phyloP scores from a whole-genome alignment of 1,140 invertebrate genomes.

The Lasioglossum albipes region DNA sequence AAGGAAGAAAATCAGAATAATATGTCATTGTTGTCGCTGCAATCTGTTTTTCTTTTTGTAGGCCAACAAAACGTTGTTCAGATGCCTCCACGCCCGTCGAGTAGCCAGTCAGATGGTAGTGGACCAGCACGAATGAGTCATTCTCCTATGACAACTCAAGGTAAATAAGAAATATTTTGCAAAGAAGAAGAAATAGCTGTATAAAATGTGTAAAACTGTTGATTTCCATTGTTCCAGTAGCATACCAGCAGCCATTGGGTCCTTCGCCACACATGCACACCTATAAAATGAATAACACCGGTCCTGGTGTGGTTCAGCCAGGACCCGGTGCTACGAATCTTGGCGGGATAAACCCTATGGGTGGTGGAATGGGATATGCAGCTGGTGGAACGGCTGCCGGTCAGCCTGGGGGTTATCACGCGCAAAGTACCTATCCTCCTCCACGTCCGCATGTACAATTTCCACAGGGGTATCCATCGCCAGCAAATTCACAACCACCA shows the following conservation, averaged over 20 bases:
- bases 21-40: no score
- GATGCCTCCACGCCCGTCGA: slow-evolving; percentile 94
- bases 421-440: slow-evolving; percentile 77
- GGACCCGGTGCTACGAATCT: slow-evolving; percentile 73
- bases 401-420: slow-evolving; percentile 77
- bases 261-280: slow-evolving; percentile 83
- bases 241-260: slow-evolving; percentile 84
- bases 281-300: slow-evolving; percentile 81
- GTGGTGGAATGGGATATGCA: slow-evolving; percentile 75
- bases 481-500: slow-evolving; percentile 75
- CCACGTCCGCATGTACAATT: slow-evolving; percentile 77
- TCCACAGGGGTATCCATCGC: slow-evolving; percentile 76
- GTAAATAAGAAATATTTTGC: slow-evolving; percentile 67
- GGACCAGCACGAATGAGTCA: slow-evolving; percentile 86
- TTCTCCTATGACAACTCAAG: slow-evolving; percentile 87
- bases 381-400: slow-evolving; percentile 74
- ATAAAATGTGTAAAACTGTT: not conserved
- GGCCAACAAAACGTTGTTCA: slow-evolving; percentile 95
- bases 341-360: slow-evolving; percentile 76
- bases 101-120: slow-evolving; percentile 91
- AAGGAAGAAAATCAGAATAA: not conserved
- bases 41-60: slow-evolving; percentile 68
- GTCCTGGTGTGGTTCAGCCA: slow-evolving; percentile 75
- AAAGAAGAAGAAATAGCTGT: not conserved
- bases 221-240: slow-evolving; percentile 69